Evolutionary conservation across 2,888 invertebrate species (phyloP), one percentile per base, ranked within the genome.

Genomic region (Drosophila vallismaia): DNA sequence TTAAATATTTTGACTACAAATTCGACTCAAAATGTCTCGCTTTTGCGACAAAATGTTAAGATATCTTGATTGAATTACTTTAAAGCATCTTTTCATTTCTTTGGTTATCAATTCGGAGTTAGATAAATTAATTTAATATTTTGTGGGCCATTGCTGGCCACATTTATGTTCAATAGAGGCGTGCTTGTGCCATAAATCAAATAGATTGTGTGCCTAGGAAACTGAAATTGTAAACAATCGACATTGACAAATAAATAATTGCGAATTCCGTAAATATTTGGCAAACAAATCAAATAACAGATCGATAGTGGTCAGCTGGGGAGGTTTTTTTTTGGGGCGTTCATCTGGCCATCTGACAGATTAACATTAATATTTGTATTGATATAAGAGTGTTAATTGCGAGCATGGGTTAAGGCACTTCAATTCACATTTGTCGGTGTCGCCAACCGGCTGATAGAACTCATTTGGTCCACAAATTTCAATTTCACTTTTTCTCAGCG

Each of bases 161-260:
- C 10, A 29, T 31, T 19, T 19, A 14, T 28, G 12, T 14, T 12
- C 26, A 24, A 4, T 24, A 58, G n/a, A 4, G 53, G 38, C 63
- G 3, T 33, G 33, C 66, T 55, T 31, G 51, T 38, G 48, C 44
- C 70, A 56, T 70, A 62, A 71, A 70, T 70, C 55, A 62, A 31
- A 36, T 9, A 19, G 33, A 44, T n/a, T 70, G 70, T 56, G 51
- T 48, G 28, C 54, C 33, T 46, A 68, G 28, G 40, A 57, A 48
- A 57, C 50, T 50, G 58, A 40, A 58, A 58, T 62, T 28, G 60
- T 49, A 68, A 67, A 68, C 51, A 68, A 58, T 50, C 12, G n/a
- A 2, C 12, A 38, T 29, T 56, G 56, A 57, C 67, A 67, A 40
- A 59, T 19, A 59, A 28, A 59, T 59, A 12, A 50, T 49, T 31